Base-by-base conservation (phyloP, 2,113 vertebrate genomes). In the Salvelinus namaycush region DNA sequence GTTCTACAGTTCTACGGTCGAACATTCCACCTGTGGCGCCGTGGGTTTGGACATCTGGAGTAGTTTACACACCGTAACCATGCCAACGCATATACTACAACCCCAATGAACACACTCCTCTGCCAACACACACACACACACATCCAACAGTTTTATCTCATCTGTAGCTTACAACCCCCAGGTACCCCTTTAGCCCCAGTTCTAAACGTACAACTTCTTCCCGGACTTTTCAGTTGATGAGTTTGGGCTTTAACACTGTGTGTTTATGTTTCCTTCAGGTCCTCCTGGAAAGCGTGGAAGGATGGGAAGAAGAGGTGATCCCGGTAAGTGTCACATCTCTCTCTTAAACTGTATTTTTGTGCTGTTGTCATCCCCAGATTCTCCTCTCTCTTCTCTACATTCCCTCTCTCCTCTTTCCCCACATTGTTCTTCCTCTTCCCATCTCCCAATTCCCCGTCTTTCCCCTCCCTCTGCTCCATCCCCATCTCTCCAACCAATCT, bases 241-340 rank as follows among this genome's bases (percentile, higher is more conserved):
- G 60, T 9, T 24, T 29, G 64, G 62, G 59, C 81, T 79, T 90
- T 79, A 89, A 73, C 2, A 44, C 79, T 14, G 5, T 26, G 27
- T 72, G 82, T 91, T 71, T 93, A 66, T 90, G 89, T 87, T 90
- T 81, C 82, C 81, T 83, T 60, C 91, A 99, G 97, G 97, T 18
- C 95, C 96, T 86, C 96, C 96, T 0, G 97, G 97, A 88, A 95
- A 97, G 81, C 94, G 97, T 12, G 97, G 97, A 80, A 93, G 96
- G 82, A 93, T 97, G 0, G 97, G 97, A 86, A 93, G 95, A 89
- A 92, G 94, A 54, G 97, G 97, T 13, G 96, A 97, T 74, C 92
- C 96, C 0, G 97, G 97, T 98, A 87, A 77, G 27, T 29, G 51
- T 54, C 51, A 18, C 51, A 54, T 54, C 51, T 54, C 51, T 18